These are phyloP conservation scores for Cheirogaleus medius DNA, from an alignment of 2,113 vertebrate genomes.

Conservation along the genomic window DNA sequence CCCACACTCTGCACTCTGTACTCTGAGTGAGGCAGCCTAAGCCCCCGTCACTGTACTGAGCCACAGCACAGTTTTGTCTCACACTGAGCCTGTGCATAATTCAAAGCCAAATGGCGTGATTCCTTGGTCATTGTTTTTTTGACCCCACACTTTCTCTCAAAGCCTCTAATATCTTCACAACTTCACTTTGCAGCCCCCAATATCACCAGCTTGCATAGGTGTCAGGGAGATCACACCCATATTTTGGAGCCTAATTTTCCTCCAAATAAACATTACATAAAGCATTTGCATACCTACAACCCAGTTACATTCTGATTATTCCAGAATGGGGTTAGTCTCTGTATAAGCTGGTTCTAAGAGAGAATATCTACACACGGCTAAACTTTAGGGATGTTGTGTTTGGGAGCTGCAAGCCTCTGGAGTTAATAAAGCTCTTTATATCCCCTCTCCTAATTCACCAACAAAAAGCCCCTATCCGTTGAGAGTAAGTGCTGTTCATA, in stretches of 20 bases:
- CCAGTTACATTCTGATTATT: conserved; percentile 67
- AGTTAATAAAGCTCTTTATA: neutral
- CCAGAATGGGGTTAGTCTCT: neutral
- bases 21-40: neutral
- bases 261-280: conserved; percentile 52
- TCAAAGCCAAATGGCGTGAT: neutral
- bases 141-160: neutral
- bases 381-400: neutral
- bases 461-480: neutral
- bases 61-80: neutral
- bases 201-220: conserved; percentile 17
- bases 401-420: neutral
- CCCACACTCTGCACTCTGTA: neutral
- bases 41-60: neutral
- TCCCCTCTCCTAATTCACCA: too few species aligned
- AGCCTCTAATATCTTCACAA: neutral
- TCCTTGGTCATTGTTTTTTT: neutral
- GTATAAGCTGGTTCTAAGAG: neutral
- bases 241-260: conserved; percentile 39
- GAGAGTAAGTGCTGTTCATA: neutral
- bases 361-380: neutral
- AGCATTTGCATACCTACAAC: conserved; percentile 57
- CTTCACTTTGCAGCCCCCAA: neutral
- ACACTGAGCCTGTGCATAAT: neutral
- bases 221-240: conserved; percentile 52